Percentiles rank a stretch among this genome's conserved stretches.
Conservation (phyloP, 2,113 vertebrate genomes). For the Vireo altiloquus region DNA sequence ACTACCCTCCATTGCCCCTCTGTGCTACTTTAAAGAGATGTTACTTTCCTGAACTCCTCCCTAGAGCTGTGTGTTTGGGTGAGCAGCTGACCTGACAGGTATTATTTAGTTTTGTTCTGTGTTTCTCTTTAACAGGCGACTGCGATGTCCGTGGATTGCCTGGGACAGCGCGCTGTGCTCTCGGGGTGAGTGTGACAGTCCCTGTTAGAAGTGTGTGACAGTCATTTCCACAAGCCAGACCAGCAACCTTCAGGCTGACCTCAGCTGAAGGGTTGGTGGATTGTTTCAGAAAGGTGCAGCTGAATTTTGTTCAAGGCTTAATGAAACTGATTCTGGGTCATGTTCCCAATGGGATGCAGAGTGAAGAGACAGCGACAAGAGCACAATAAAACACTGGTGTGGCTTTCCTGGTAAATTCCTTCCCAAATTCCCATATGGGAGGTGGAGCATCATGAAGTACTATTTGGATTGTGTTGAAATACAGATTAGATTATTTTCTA, state of each 20-base stretch:
- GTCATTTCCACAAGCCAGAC: not conserved
- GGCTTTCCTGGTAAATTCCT: not conserved
- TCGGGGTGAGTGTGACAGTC: slow-evolving; percentile 84
- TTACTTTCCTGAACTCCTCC: not conserved
- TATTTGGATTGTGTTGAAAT: not conserved
- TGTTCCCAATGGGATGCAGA: not conserved
- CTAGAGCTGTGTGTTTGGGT: not conserved
- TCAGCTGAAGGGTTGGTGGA: not conserved
- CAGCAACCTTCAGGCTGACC: not conserved
- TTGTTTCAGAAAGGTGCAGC: not conserved
- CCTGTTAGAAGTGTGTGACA: not conserved
- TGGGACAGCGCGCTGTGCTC: slow-evolving; percentile 90
- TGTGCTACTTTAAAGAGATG: not conserved
- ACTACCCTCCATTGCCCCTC: fast-evolving
- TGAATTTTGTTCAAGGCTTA: not conserved
- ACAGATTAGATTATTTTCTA: not conserved
- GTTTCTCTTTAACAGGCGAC: slow-evolving; percentile 81
- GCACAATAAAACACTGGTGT: not conserved
- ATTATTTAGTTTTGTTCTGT: not conserved
- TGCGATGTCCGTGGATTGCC: slow-evolving; percentile 97
- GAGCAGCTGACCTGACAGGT: not conserved
- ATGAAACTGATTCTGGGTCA: not conserved
- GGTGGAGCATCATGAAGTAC: not conserved
- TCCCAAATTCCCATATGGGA: not conserved
- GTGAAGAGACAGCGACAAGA: not conserved